A percentile compares a stretch with the other conserved stretches of the same genome.
phyloP scores from a whole-genome alignment of 2,797 vertebrate species.

The Tapirus indicus region DNA sequence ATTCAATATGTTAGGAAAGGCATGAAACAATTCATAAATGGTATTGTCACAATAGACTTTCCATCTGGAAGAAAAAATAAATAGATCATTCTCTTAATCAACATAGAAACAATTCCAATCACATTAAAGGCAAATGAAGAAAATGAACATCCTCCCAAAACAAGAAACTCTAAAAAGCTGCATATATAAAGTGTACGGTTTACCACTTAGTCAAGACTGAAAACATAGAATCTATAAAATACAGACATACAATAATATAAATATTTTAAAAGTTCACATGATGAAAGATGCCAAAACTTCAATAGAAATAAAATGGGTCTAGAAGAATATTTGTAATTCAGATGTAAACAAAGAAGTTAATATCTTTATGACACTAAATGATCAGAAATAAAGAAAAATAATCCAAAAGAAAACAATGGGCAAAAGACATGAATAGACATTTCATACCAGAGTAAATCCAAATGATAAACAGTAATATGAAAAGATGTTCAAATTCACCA shows the following conservation, averaged over 20 bases:
- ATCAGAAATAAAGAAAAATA: slow-evolving; percentile 19
- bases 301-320: not conserved
- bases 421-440: not conserved
- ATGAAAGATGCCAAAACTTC: not conserved
- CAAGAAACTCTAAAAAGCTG: not conserved
- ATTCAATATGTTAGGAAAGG: not conserved
- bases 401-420: not conserved
- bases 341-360: not conserved
- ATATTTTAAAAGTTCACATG: not conserved
- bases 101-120: not conserved
- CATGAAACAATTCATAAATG: not conserved
- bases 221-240: not conserved
- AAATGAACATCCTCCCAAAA: not conserved
- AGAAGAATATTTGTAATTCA: slow-evolving; percentile 1
- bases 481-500: not conserved
- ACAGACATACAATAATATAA: not conserved
- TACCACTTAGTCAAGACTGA: not conserved
- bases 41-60: not conserved
- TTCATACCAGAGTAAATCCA: not conserved
- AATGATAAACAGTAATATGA: not conserved
- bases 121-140: not conserved
- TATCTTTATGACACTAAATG: not conserved
- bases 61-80: not conserved
- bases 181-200: not conserved
- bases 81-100: not conserved